A percentile compares a stretch with the other conserved stretches of the same genome.
phyloP scores from a whole-genome alignment of 2,113 vertebrate species.

The Neogale vison region DNA sequence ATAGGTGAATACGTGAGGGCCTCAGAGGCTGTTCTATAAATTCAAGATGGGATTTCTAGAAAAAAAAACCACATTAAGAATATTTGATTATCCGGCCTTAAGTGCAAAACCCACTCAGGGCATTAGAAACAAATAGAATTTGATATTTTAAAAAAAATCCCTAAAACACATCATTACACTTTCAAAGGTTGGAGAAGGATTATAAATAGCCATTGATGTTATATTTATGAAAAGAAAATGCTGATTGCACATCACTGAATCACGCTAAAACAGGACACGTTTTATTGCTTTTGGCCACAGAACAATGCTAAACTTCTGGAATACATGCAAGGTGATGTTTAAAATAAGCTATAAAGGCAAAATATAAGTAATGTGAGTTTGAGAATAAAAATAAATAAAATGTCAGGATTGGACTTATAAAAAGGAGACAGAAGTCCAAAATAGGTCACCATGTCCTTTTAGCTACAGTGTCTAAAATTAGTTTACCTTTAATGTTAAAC shows the following conservation, averaged over 20 bases:
- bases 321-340: slow-evolving; percentile 14
- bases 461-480: slow-evolving; percentile 54
- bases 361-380: slow-evolving; percentile 1
- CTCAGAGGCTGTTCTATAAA: slow-evolving; percentile 47
- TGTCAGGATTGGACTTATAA: slow-evolving; percentile 33
- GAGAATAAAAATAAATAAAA: slow-evolving; percentile 68
- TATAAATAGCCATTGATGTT: slow-evolving; percentile 20
- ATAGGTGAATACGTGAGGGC: slow-evolving; percentile 30
- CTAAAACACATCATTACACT: background rate
- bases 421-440: slow-evolving; percentile 12
- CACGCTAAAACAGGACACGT: background rate
- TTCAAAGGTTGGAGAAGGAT: background rate
- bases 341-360: slow-evolving; percentile 53
- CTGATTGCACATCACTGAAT: background rate
- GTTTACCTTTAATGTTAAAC: slow-evolving; percentile 31
- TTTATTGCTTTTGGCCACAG: slow-evolving; percentile 56
- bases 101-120: slow-evolving; percentile 46
- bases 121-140: slow-evolving; percentile 61
- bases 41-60: slow-evolving; percentile 27
- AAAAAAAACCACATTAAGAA: slow-evolving; percentile 48
- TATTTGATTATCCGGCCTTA: slow-evolving; percentile 65
- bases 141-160: background rate
- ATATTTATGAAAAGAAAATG: slow-evolving; percentile 38
- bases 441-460: background rate
- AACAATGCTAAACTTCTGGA: slow-evolving; percentile 2